Conservation (phyloP, 2,113 vertebrate species). For the Cinclus mexicanus region DNA sequence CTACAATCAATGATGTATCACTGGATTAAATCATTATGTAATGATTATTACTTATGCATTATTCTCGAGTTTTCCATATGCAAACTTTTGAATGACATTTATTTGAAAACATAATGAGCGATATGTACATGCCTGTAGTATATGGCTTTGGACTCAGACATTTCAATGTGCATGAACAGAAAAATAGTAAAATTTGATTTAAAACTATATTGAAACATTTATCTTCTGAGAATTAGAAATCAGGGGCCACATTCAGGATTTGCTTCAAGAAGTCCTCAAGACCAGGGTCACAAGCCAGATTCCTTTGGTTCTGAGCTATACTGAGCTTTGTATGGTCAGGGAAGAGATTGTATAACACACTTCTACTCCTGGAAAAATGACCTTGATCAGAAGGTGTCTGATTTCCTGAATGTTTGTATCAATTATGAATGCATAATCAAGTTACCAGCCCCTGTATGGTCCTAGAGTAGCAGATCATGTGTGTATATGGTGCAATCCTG, state of each 20-base stretch:
- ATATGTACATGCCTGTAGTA: neutral
- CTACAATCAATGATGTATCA: neutral
- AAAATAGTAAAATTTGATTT: neutral
- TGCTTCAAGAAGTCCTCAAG: neutral
- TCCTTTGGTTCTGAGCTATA: neutral
- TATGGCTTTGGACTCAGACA: neutral
- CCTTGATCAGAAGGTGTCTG: neutral
- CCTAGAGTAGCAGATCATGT: neutral
- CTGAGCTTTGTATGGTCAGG: neutral
- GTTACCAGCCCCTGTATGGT: neutral
- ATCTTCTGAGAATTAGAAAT: neutral
- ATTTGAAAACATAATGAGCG: constrained; percentile 2
- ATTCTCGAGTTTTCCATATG: neutral
- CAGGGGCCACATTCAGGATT: neutral
- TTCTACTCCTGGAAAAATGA: neutral
- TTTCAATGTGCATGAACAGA: neutral
- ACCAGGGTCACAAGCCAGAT: neutral
- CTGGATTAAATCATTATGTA: neutral
- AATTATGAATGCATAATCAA: neutral
- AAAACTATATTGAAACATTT: neutral
- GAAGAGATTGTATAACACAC: neutral
- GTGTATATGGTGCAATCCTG: neutral
- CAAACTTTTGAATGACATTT: neutral
- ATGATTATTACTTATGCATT: neutral
- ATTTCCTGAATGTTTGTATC: neutral